These are phyloP conservation scores for Rhyacophila brunnea DNA, from an alignment of 1,140 invertebrate genomes.

Conservation along the genomic window DNA sequence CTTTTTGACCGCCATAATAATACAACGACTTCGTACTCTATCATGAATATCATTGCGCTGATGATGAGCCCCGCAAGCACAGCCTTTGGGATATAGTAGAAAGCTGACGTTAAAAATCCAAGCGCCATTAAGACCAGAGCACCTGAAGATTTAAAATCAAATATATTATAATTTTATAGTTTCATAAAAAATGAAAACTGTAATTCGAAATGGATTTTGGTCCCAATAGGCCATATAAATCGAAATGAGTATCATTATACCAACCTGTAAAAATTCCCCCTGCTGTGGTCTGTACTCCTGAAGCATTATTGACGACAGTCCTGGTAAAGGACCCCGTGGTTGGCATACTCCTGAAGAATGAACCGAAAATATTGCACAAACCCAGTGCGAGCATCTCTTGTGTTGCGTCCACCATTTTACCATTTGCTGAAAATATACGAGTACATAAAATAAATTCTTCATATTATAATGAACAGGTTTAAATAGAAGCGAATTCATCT, in stretches of 20 bases:
- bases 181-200: no score
- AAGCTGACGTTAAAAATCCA: slow-evolving; percentile 69
- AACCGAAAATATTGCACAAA: slow-evolving; percentile 73
- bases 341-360: slow-evolving; percentile 80
- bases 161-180: no score
- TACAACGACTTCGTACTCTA: slow-evolving; percentile 65
- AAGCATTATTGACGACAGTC: slow-evolving; percentile 84
- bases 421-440: slow-evolving; percentile 67
- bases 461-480: no score
- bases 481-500: no score
- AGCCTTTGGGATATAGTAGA: slow-evolving; percentile 77
- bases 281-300: slow-evolving; percentile 78
- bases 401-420: slow-evolving; percentile 68
- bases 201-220: no score
- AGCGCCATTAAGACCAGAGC: slow-evolving; percentile 69
- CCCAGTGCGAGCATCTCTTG: slow-evolving; percentile 79
- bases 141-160: no score
- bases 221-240: no score
- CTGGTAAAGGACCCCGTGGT: slow-evolving; percentile 80
- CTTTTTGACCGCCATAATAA: slow-evolving; percentile 75
- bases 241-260: slow-evolving; percentile 4
- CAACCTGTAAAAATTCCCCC: slow-evolving; percentile 70
- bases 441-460: no score
- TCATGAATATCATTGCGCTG: slow-evolving; percentile 76
- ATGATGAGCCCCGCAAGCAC: slow-evolving; percentile 76